phyloP scores from a whole-genome alignment of 1,140 invertebrate species.

The Drosophila subpulchrella region DNA sequence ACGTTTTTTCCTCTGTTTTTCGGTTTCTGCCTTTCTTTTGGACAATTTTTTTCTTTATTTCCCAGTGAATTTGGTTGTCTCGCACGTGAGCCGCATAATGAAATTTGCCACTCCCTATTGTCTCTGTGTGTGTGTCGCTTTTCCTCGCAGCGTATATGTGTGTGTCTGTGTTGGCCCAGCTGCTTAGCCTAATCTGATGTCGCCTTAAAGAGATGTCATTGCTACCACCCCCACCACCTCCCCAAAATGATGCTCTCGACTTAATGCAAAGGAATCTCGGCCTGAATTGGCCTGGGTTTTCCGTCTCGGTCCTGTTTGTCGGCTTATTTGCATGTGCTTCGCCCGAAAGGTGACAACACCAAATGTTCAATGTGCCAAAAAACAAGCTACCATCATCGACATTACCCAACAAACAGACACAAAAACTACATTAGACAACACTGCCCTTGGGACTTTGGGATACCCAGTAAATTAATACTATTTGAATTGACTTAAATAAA shows the following conservation, averaged over 20 bases:
- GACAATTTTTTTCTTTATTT: conserved; percentile 72
- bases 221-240: conserved; percentile 11
- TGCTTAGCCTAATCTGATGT: conserved; percentile 82
- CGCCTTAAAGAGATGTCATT: conserved; percentile 74
- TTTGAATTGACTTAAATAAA: not conserved
- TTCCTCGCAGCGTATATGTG: conserved; percentile 21
- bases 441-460: not conserved
- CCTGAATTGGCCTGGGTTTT: conserved; percentile 42
- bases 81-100: conserved; percentile 82
- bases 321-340: conserved; percentile 70
- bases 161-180: conserved; percentile 62
- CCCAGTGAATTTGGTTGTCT: conserved; percentile 83
- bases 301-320: conserved; percentile 22
- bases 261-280: conserved; percentile 78
- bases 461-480: not conserved
- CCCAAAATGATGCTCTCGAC: conserved; percentile 49
- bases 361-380: conserved; percentile 80
- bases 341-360: conserved; percentile 76
- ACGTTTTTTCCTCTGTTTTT: conserved; percentile 33
- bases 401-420: conserved; percentile 44
- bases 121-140: conserved; percentile 30
- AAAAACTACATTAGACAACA: conserved; percentile 20
- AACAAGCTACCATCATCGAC: conserved; percentile 64
- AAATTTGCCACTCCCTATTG: conserved; percentile 75
- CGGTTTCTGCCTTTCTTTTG: conserved; percentile 45